Conservation (phyloP, 2,113 vertebrate species). For the Plecturocebus donacophilus region DNA sequence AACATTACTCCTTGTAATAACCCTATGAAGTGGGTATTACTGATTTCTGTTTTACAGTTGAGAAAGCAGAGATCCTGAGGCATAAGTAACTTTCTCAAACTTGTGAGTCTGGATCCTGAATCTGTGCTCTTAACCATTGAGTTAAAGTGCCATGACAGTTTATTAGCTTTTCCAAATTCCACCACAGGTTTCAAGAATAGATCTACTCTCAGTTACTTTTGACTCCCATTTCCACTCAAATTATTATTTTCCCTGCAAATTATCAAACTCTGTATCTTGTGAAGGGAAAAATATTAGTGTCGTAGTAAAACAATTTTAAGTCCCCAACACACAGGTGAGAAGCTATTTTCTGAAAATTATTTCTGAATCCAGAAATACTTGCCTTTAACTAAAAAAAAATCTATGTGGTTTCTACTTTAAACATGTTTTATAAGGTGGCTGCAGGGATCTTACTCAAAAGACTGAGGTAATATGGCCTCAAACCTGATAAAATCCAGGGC, state of each 20-base stretch:
- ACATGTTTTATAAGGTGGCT: slow-evolving; percentile 38
- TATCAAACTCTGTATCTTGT: background rate
- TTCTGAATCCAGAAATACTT: slow-evolving; percentile 28
- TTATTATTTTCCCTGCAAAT: slow-evolving; percentile 44
- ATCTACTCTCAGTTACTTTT: background rate
- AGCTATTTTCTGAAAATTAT: slow-evolving; percentile 52
- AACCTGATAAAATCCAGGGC: background rate
- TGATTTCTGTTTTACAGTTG: background rate
- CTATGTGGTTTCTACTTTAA: slow-evolving; percentile 45
- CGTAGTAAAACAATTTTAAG: slow-evolving; percentile 55
- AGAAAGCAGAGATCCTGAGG: background rate
- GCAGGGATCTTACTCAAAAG: slow-evolving; percentile 13
- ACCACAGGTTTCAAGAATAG: background rate
- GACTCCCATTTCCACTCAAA: background rate
- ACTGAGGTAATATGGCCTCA: slow-evolving; percentile 39
- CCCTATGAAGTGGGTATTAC: background rate
- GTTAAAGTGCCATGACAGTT: background rate
- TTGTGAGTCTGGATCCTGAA: background rate
- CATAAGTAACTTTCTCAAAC: background rate
- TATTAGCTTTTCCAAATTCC: slow-evolving; percentile 20
- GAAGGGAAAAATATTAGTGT: background rate
- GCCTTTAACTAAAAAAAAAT: background rate
- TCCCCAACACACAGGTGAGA: background rate
- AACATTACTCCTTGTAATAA: background rate
- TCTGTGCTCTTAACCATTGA: slow-evolving; percentile 1